These are phyloP conservation scores for Cliona cf. orientalis DNA, from an alignment of 37 sponge, comb jelly and placozoan species.

Conservation along the genomic window DNA sequence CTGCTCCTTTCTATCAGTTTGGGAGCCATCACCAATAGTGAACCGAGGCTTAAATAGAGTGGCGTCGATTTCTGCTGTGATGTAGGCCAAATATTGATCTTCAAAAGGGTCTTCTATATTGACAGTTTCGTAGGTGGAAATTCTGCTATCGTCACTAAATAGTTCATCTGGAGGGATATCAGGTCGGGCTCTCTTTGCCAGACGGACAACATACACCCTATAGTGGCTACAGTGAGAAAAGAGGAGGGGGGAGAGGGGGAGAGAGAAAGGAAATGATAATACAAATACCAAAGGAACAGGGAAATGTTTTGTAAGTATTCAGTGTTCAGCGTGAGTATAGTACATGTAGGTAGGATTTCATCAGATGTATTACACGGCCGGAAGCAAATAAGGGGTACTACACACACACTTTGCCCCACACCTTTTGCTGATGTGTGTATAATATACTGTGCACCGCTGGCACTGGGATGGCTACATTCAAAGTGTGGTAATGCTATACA, in stretches of 20 bases:
- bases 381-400: too few relatives aligned
- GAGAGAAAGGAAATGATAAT: not conserved
- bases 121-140: not conserved
- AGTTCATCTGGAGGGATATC: too few relatives aligned
- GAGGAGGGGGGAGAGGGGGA: not conserved
- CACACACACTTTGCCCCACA: too few relatives aligned
- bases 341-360: too few relatives aligned
- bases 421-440: not conserved
- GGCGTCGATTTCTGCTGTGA: conserved; percentile 31
- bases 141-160: too few relatives aligned
- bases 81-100: not conserved
- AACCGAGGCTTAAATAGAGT: not conserved
- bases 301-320: not conserved
- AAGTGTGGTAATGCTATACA: not conserved
- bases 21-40: conserved; percentile 1
- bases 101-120: not conserved
- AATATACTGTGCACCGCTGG: not conserved
- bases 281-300: not conserved
- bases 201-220: too few relatives aligned
- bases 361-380: too few relatives aligned
- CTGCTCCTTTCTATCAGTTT: not conserved
- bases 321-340: too few relatives aligned
- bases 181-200: too few relatives aligned
- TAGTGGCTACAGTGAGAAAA: not conserved
- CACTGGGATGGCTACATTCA: not conserved